A percentile compares a stretch with the other conserved stretches of the same genome.
Conservation (phyloP, 2,797 vertebrate genomes). For the Periparus ater region DNA sequence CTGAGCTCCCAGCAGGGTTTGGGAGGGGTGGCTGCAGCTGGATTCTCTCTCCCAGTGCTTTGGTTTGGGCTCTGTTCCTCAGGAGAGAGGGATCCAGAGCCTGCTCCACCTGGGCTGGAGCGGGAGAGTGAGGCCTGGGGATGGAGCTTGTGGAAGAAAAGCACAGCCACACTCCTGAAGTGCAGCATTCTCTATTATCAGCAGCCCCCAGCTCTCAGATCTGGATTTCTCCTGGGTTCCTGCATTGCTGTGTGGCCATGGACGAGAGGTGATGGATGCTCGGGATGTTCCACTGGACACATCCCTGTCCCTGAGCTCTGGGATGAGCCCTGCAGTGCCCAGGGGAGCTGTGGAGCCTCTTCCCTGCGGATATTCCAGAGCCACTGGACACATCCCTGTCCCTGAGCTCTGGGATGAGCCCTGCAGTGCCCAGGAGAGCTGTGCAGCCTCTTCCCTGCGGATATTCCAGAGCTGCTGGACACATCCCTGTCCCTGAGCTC, state of each 20-base stretch:
- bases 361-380: background rate
- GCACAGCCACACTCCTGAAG: background rate
- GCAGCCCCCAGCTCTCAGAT: background rate
- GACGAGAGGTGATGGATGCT: background rate
- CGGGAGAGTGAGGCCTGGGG: rapidly evolving
- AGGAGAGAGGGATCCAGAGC: rapidly evolving
- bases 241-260: background rate
- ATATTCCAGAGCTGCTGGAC: too few species aligned
- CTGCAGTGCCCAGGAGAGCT: too few species aligned
- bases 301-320: background rate
- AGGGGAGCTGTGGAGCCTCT: background rate
- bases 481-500: background rate
- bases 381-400: background rate
- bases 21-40: rapidly evolving
- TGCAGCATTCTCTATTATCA: rapidly evolving
- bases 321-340: too few species aligned
- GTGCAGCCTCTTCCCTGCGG: too few species aligned
- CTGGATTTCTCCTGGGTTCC: background rate
- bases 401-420: background rate
- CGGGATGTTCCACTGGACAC: background rate
- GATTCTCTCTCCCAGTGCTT: background rate
- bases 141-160: background rate
- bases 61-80: background rate
- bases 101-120: rapidly evolving
- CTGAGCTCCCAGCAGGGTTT: background rate